Base-by-base conservation (phyloP, 2,113 vertebrate genomes). In the Probosciger aterrimus region DNA sequence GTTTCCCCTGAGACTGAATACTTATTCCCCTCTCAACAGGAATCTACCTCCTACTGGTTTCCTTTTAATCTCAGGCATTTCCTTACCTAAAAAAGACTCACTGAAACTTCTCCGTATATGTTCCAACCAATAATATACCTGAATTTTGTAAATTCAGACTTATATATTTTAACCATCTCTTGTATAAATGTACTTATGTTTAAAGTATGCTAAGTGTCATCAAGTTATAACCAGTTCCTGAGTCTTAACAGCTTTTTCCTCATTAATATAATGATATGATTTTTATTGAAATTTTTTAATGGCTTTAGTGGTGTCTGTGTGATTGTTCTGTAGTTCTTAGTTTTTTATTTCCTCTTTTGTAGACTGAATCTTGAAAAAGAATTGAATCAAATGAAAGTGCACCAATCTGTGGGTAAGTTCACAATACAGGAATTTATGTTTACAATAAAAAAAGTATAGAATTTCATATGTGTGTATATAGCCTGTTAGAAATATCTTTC, bases 351-450 rank as follows among this genome's bases (percentile, higher is more conserved):
- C 18, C 59, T n/a, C 35, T 95, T 93, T 95, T 64, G 27, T 97
- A 99, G 99, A 82, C 95, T 98, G 18, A 96, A 97, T 86, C 97
- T 99, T 90, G 98, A 99, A 88, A 98, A 99, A 96, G 97, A 99
- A 88, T 87, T 99, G 93, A 97, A 99, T 97, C 95, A 98, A 78
- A 94, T 99, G 76, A 98, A 98, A 94, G 98, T 98, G 68, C 94
- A 97, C 76, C 84, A 57, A 33, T 98, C 98, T 27, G 71, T 97
- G 94, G 98, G 99, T 97, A 98, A 98, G 79, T 96, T 98, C 86
- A 98, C 95, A 35, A 96, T 98, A 64, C 97, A 98, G 92, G 97
- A 99, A 82, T 83, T 99, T 65, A 43, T 97, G 85, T 96, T 97
- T 98, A 22, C 85, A 96, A 44, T 88, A 98, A 78, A 97, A 98